Evolutionary conservation across 2,888 invertebrate genomes (phyloP).

Genomic region (Diplazon laetatorius): DNA sequence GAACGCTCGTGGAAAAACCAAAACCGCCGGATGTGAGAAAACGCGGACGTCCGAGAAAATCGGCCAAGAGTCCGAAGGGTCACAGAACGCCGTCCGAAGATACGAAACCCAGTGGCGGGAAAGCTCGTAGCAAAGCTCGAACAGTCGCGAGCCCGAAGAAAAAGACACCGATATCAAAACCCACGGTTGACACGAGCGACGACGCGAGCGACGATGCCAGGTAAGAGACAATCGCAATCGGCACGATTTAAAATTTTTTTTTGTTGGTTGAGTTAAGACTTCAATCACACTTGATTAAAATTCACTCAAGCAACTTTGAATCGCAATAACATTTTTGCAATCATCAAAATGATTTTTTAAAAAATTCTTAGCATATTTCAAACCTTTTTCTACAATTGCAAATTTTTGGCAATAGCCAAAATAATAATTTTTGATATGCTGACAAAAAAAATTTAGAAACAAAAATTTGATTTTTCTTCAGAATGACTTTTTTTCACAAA

Average conservation of each 20-base stretch:
- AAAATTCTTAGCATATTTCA: too few species aligned
- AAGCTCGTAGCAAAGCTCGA: constrained; percentile 68
- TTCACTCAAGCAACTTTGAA: too few species aligned
- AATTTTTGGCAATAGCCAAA: too few species aligned
- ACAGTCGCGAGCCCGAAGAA: constrained; percentile 74
- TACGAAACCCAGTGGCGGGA: constrained; percentile 72
- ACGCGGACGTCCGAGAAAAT: constrained; percentile 84
- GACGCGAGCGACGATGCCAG: constrained; percentile 79
- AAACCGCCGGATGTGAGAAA: constrained; percentile 80
- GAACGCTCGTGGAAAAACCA: constrained; percentile 75
- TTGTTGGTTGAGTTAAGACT: too few species aligned
- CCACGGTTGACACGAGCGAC: constrained; percentile 80
- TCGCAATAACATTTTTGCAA: too few species aligned
- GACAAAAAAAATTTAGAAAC: too few species aligned
- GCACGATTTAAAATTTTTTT: constrained; percentile 19
- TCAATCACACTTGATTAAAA: too few species aligned
- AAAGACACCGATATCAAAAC: constrained; percentile 82
- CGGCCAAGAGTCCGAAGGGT: constrained; percentile 78
- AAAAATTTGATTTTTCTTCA: too few species aligned
- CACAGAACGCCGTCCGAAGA: constrained; percentile 71
- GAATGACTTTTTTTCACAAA: too few species aligned
- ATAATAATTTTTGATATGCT: too few species aligned
- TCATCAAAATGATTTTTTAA: too few species aligned
- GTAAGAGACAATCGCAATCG: constrained; percentile 29
- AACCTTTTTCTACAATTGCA: too few species aligned